Base-by-base conservation (phyloP, 2,797 vertebrate genomes). In the Ataeniobius toweri region DNA sequence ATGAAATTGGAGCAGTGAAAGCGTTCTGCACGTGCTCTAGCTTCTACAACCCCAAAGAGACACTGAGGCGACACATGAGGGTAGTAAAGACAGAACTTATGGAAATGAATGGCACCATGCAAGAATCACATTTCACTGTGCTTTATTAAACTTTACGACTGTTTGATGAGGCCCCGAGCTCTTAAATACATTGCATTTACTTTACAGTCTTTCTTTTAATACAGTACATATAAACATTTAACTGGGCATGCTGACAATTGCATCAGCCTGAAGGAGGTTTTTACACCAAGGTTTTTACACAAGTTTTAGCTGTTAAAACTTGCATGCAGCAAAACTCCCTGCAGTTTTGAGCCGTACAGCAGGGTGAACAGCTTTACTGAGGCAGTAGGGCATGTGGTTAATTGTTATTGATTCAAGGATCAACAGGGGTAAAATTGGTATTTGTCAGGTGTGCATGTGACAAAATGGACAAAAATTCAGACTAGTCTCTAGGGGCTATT, bases 1-100 rank as follows among this genome's bases (percentile, higher is more conserved):
- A 93, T 94, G 93, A 94, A 95, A 95, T 94, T 85, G 88, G 91
- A 94, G 90, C 90, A 83, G 85, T 83, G 90, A 93, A 91, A 92
- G 85, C 84, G 85, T 89, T 91, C 76, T 71, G 80, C 65, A 24
- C 51, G 22, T 83, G 89, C 84, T 80, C 84, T 72, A 78, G 80
- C 86, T 90, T 87, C 82, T 72, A 86, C 87, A 87, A 87, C 85
- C 81, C 90, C 86, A 68, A 83, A 70, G 93, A 90, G 91, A 91
- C 87, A 18, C 74, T 8, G 76, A 86, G 85, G 80, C 79, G 41
- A 86, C 85, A 85, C 73, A 85, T 79, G 85, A 86, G 84, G 88
- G 79, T 67, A 73, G 85, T 89, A 91, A 92, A 94, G 82, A 86
- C 83, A 75, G 73, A 87, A 87, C 91, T 96, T 94, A 93, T 95